Evolutionary conservation across 2,113 vertebrate species (phyloP).

Genomic region (Falcunculus frontatus): DNA sequence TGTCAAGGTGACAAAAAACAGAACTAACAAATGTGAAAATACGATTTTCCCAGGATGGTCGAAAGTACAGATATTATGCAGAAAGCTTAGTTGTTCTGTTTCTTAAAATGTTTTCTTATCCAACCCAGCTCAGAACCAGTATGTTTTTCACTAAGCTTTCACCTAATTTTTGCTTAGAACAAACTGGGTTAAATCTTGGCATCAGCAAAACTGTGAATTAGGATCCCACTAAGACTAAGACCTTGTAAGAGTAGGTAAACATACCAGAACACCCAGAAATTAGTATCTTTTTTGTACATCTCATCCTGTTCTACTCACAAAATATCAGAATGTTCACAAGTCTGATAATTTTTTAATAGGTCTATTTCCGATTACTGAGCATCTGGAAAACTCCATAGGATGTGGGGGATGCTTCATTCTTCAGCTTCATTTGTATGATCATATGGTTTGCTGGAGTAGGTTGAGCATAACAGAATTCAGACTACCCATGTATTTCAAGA

Average conservation of each 20-base stretch:
- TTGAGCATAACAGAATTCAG: not conserved
- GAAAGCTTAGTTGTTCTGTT: not conserved
- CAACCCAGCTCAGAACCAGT: not conserved
- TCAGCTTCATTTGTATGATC: not conserved
- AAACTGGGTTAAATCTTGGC: not conserved
- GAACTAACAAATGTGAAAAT: not conserved
- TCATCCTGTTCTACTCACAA: not conserved
- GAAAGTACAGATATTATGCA: not conserved
- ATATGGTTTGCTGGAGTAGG: not conserved
- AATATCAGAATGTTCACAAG: not conserved
- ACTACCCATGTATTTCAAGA: not conserved
- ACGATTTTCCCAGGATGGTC: not conserved
- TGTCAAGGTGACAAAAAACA: not conserved
- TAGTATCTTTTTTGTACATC: not conserved
- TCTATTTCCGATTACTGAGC: not conserved
- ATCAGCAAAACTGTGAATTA: not conserved
- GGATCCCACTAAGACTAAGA: not conserved
- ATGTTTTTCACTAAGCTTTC: not conserved
- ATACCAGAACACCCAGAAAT: not conserved
- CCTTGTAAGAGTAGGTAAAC: not conserved
- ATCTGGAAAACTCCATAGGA: not conserved
- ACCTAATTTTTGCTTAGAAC: not conserved
- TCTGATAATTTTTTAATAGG: not conserved
- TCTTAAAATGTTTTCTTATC: not conserved
- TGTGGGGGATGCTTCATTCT: not conserved